These are phyloP conservation scores for Eumacrocentrus americanus DNA, from an alignment of 2,888 invertebrate genomes.

Conservation along the genomic window DNA sequence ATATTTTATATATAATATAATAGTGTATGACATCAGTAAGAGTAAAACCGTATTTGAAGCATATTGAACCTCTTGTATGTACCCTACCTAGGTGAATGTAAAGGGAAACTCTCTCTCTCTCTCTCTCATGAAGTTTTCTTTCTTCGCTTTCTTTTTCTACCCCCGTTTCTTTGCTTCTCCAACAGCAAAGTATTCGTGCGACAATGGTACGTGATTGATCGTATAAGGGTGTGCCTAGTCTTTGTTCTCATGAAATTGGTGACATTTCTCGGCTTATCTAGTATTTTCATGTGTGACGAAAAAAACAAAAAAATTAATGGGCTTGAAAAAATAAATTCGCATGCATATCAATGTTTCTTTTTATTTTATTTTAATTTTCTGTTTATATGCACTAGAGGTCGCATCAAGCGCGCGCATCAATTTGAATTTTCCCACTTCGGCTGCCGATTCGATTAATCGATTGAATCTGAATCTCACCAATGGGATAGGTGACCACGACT, in stretches of 20 bases:
- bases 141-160: slow-evolving; percentile 14
- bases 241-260: slow-evolving; percentile 27
- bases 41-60: slow-evolving; percentile 17
- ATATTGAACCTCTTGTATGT: too few species aligned
- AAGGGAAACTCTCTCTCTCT: slow-evolving; percentile 2
- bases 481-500: too few species aligned
- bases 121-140: neutral
- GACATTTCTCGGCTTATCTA: slow-evolving; percentile 18
- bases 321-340: neutral
- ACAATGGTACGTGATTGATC: slow-evolving; percentile 35
- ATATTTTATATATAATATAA: too few species aligned
- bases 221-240: slow-evolving; percentile 24
- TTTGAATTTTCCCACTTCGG: too few species aligned
- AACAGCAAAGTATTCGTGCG: slow-evolving; percentile 8
- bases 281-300: slow-evolving; percentile 1
- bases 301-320: slow-evolving; percentile 1
- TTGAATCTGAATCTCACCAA: too few species aligned
- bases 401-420: too few species aligned
- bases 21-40: neutral
- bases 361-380: too few species aligned
- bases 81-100: neutral
- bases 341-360: neutral
- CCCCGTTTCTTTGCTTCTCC: too few species aligned
- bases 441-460: too few species aligned
- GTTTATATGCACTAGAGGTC: too few species aligned